A percentile compares a stretch with the other conserved stretches of the same genome.
These are phyloP conservation scores for Metopolophium dirhodum DNA, from an alignment of 1,140 invertebrate genomes.

Conservation along the genomic window DNA sequence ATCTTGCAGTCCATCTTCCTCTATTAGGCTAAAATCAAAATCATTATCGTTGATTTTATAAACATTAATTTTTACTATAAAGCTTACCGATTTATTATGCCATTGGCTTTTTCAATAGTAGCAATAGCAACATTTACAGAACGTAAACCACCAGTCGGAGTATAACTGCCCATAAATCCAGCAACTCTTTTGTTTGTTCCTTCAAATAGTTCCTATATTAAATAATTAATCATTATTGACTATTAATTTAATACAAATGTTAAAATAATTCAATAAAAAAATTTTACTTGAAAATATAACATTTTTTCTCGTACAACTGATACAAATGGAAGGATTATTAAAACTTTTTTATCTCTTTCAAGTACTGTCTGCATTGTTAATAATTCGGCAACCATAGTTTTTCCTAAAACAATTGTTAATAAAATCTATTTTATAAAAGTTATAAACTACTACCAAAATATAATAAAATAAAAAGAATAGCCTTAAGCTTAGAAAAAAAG, in stretches of 20 bases:
- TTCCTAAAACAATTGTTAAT: constrained; percentile 65
- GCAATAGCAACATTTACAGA: constrained; percentile 90
- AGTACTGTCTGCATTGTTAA: constrained; percentile 88
- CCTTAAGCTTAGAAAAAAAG: not conserved
- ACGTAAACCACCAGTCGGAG: constrained; percentile 86
- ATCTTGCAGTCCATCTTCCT: constrained; percentile 74
- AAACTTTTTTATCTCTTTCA: constrained; percentile 86
- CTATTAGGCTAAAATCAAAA: constrained; percentile 68
- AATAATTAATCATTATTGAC: not conserved
- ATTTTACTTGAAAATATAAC: constrained; percentile 78
- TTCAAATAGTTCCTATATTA: constrained; percentile 79
- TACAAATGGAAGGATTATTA: constrained; percentile 95
- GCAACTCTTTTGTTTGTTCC: constrained; percentile 85
- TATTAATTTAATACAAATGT: not conserved
- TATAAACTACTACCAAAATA: not conserved
- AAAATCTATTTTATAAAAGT: not conserved
- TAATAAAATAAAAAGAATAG: not conserved
- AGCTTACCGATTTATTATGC: constrained; percentile 79
- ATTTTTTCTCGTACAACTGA: constrained; percentile 96
- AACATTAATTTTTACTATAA: not conserved
- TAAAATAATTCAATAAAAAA: not conserved
- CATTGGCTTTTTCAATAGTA: constrained; percentile 98
- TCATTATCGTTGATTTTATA: not conserved
- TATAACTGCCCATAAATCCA: constrained; percentile 91
- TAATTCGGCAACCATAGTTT: constrained; percentile 96